Percentiles rank a stretch among this genome's conserved stretches.
phyloP scores from a whole-genome alignment of 2,113 vertebrate genomes.

The Guaruba guarouba region DNA sequence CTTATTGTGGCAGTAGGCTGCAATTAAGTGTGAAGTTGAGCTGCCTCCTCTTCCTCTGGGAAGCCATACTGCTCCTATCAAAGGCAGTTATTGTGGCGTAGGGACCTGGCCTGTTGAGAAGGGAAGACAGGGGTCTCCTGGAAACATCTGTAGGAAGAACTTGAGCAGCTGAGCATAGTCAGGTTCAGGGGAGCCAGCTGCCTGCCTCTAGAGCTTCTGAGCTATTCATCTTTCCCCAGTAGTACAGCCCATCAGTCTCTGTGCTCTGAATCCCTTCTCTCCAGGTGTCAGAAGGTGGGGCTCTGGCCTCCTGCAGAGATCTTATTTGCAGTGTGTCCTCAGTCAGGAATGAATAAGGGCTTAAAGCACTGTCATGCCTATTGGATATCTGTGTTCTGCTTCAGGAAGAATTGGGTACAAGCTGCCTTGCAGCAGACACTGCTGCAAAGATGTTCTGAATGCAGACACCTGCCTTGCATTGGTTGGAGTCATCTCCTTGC shows the following conservation, averaged over 20 bases:
- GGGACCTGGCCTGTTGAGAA: neutral
- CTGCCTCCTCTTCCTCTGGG: neutral
- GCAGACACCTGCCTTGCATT: neutral
- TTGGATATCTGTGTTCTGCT: neutral
- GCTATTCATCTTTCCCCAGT: neutral
- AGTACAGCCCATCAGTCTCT: neutral
- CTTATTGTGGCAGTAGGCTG: neutral
- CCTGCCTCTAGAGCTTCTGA: neutral
- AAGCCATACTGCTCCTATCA: neutral
- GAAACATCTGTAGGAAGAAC: neutral
- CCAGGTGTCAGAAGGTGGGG: neutral
- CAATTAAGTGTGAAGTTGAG: neutral
- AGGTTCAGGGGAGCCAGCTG: neutral
- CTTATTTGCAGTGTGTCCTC: neutral
- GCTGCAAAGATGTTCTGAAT: neutral
- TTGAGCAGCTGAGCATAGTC: neutral
- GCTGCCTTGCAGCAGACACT: neutral
- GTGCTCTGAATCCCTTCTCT: neutral
- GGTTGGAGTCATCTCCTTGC: neutral
- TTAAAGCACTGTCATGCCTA: neutral
- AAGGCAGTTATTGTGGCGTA: neutral
- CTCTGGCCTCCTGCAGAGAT: neutral
- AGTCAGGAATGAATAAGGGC: neutral
- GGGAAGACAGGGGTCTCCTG: neutral
- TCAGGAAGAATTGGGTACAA: neutral